Conservation (phyloP, 1,140 invertebrate genomes). For the Lineus longissimus region DNA sequence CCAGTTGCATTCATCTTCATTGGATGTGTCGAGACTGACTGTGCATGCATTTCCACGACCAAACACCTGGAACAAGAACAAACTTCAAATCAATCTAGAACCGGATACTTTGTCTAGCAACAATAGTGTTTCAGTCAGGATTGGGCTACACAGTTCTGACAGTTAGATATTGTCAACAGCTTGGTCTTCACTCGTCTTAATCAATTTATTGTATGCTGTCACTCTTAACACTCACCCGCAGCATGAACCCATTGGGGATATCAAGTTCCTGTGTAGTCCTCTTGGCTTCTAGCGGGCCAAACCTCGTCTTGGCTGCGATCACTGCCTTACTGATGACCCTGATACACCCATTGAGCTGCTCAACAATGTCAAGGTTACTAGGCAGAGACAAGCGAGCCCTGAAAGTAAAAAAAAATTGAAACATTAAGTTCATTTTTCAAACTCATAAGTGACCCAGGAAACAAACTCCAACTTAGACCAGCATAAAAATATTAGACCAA, state of each 20-base stretch:
- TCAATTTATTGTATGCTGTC: too few species aligned
- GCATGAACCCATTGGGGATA: slow-evolving; percentile 45
- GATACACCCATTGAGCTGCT: slow-evolving; percentile 37
- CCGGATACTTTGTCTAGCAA: background rate
- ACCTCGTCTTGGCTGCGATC: slow-evolving; percentile 50
- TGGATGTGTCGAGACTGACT: slow-evolving; percentile 43
- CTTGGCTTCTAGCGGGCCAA: slow-evolving; percentile 55
- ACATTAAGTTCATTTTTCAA: background rate
- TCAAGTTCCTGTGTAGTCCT: slow-evolving; percentile 42
- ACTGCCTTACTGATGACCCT: slow-evolving; percentile 40
- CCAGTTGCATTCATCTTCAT: slow-evolving; percentile 52
- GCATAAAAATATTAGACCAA: too few species aligned
- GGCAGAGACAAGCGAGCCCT: slow-evolving; percentile 55
- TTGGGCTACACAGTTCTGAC: too few species aligned
- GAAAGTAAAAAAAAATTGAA: background rate
- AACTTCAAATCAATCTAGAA: slow-evolving; percentile 19
- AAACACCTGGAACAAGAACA: slow-evolving; percentile 31
- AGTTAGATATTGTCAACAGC: too few species aligned
- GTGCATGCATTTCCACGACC: slow-evolving; percentile 32
- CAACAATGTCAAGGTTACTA: slow-evolving; percentile 39
- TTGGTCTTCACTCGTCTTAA: too few species aligned
- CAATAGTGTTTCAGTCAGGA: too few species aligned
- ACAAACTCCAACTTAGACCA: too few species aligned
- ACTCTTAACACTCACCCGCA: too few species aligned
- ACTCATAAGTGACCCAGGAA: too few species aligned